A percentile compares a stretch with the other conserved stretches of the same genome.
Evolutionary conservation across 2,113 vertebrate species (phyloP).

Genomic region (Telmatochromis bifrenatus): DNA sequence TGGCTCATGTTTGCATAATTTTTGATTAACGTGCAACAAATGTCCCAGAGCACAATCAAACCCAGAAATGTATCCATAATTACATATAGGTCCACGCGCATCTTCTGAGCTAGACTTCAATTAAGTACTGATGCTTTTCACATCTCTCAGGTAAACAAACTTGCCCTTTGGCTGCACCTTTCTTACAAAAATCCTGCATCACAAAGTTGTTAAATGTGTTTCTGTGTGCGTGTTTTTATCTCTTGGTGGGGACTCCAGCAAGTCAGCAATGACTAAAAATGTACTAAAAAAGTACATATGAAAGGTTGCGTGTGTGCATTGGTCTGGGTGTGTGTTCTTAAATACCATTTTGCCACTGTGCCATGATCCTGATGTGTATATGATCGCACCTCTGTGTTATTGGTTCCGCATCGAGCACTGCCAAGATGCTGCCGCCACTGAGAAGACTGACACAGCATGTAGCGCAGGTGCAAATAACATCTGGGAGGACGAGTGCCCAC

Average conservation of each 20-base stretch:
- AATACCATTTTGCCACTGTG: not conserved
- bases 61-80: not conserved
- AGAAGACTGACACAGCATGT: not conserved
- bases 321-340: not conserved
- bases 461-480: constrained; percentile 20
- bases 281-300: not conserved
- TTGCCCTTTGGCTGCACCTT: not conserved
- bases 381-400: not conserved
- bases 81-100: not conserved
- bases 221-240: not conserved
- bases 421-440: not conserved
- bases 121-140: not conserved
- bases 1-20: not conserved
- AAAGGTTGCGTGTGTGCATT: not conserved
- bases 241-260: not conserved
- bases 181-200: not conserved
- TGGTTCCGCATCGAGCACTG: not conserved
- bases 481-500: not conserved
- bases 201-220: not conserved
- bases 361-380: constrained; percentile 22
- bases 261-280: not conserved
- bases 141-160: not conserved
- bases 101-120: not conserved
- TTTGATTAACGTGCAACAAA: not conserved
- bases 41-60: not conserved